Evolutionary conservation across 2,797 vertebrate genomes (phyloP), one percentile per base, ranked within the genome.

Genomic region (Pyrocephalus nanus): DNA sequence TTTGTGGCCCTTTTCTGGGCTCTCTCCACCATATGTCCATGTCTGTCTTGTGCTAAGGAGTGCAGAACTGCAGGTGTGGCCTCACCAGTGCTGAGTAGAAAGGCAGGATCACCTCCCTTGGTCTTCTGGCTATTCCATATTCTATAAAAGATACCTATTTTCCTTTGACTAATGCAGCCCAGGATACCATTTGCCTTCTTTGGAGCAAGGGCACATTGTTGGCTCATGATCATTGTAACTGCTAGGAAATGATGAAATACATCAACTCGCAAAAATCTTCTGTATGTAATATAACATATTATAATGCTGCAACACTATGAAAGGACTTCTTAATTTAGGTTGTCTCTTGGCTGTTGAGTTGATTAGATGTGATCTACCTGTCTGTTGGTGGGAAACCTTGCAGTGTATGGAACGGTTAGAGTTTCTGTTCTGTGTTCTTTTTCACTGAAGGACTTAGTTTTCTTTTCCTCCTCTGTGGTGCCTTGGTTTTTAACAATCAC

Each of bases 301-400:
- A 3, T 80, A 80, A 43, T 81, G 54, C 51, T 95, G 86, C 43
- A 81, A 11, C 1, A 8, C 43, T 62, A 10, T 38, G 66, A 25
- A 20, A 51, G 34, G 29, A 53, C 88, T 92, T 93, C 70, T 69
- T 69, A 74, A 84, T 88, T 75, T 95, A 32, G 36, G 3, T 62
- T 72, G 26, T 36, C n/a, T 16, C 34, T 16, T 74, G 21, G 22
- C 30, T 53, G 15, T 85, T 58, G 53, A 50, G 11, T 61, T 34
- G 48, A 32, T 88, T 57, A 82, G 34, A 48, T 61, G 34, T 54
- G 16, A 29, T 64, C 71, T 25, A 15, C 27, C 38, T 42, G 3
- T 40, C 27, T 30, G 32, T 32, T 32, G n/a, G 30, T 77, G 61
- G 40, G 18, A 93, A 61, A 27, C 7, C 21, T 55, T 81, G 29